Conservation (phyloP, 2,888 invertebrate species). For the Drosophila multiciliata region DNA sequence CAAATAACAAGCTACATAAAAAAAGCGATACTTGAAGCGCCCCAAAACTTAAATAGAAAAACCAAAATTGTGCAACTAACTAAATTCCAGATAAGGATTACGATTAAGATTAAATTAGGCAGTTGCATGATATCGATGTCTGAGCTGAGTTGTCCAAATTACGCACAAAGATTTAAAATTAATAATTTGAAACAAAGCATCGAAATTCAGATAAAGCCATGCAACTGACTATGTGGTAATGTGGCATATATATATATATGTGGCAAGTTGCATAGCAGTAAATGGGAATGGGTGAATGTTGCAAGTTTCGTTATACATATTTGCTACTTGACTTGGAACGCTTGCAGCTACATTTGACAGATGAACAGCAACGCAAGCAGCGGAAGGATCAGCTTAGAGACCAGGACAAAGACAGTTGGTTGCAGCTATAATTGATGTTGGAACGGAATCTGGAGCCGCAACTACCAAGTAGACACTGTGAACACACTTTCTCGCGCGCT, state of each 20-base stretch:
- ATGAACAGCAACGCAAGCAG: constrained; percentile 40
- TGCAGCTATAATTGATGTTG: background rate
- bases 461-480: constrained; percentile 51
- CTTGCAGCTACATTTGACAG: constrained; percentile 41
- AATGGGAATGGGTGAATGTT: constrained; percentile 40
- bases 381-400: constrained; percentile 25
- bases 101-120: background rate
- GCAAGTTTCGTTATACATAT: constrained; percentile 35
- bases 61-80: too few relatives aligned
- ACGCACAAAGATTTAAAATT: background rate
- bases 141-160: background rate
- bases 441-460: constrained; percentile 10
- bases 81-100: background rate
- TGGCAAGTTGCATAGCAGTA: constrained; percentile 24
- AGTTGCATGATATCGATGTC: background rate
- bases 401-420: background rate
- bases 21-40: constrained; percentile 15
- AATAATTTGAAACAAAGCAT: background rate
- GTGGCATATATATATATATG: background rate
- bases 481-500: constrained; percentile 54
- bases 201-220: background rate
- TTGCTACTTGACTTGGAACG: constrained; percentile 37
- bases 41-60: background rate
- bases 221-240: background rate
- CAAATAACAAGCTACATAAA: constrained; percentile 54